These are phyloP conservation scores for Drosophila paracracens DNA, from an alignment of 2,888 invertebrate species.

Conservation along the genomic window DNA sequence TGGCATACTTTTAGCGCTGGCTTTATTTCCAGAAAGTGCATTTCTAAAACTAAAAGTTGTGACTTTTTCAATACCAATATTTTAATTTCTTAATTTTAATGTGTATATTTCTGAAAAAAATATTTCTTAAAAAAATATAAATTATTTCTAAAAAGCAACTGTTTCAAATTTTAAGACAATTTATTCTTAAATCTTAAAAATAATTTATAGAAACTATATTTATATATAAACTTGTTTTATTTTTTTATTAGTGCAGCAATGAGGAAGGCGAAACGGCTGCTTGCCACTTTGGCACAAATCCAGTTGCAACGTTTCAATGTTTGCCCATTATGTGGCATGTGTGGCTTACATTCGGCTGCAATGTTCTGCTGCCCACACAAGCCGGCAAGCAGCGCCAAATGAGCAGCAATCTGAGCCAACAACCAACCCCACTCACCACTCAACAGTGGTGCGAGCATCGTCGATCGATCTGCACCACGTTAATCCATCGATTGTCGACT, in stretches of 20 bases:
- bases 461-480: conserved; percentile 43
- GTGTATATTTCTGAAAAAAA: background rate
- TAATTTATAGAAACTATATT: background rate
- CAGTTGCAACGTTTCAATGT: conserved; percentile 56
- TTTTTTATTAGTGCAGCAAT: background rate
- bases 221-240: background rate
- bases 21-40: background rate
- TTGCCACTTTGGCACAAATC: conserved; percentile 66
- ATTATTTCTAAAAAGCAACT: background rate
- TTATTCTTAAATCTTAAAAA: background rate
- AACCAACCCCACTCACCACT: conserved; percentile 30
- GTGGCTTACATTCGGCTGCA: conserved; percentile 61
- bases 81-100: background rate
- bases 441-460: conserved; percentile 25
- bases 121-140: background rate
- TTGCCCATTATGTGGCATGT: conserved; percentile 77
- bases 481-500: conserved; percentile 35
- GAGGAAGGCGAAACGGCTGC: conserved; percentile 25
- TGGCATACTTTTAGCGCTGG: background rate
- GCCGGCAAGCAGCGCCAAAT: conserved; percentile 43
- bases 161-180: background rate
- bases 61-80: background rate
- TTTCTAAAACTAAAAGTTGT: background rate
- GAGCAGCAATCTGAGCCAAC: conserved; percentile 21
- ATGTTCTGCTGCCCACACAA: conserved; percentile 76